Percentiles rank a stretch among this genome's conserved stretches.
Evolutionary conservation across 2,113 vertebrate genomes (phyloP).

Genomic region (Heterotis niloticus): DNA sequence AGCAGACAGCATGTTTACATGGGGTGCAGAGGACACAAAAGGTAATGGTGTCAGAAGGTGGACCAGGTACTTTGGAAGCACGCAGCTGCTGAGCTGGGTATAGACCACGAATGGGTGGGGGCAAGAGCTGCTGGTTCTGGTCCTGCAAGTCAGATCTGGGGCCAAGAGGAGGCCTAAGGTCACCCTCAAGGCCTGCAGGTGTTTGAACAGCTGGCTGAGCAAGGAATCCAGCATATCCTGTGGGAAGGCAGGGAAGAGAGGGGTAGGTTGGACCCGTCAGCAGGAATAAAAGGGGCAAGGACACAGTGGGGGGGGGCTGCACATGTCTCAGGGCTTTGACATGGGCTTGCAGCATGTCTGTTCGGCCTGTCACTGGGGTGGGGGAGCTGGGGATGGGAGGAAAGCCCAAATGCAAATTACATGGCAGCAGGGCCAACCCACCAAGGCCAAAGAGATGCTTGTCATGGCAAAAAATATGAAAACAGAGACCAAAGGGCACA

Average conservation of each 20-base stretch:
- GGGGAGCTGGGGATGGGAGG: conserved; percentile 19
- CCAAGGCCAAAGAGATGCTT: conserved; percentile 28
- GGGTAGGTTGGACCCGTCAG: conserved; percentile 24
- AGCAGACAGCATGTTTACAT: conserved; percentile 42
- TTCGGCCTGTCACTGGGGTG: conserved; percentile 15
- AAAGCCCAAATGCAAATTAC: conserved; percentile 31
- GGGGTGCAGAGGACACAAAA: conserved; percentile 52
- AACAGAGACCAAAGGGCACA: conserved; percentile 32
- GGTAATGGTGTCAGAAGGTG: conserved; percentile 57
- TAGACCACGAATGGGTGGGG: conserved; percentile 35
- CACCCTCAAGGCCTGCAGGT: conserved; percentile 59
- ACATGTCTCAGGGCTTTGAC: conserved; percentile 34
- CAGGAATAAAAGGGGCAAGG: conserved; percentile 19
- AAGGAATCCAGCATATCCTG: conserved; percentile 54
- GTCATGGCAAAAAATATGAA: conserved; percentile 19
- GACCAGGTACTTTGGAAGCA: conserved; percentile 47
- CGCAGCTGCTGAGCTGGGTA: conserved; percentile 38
- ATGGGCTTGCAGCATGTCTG: conserved; percentile 28
- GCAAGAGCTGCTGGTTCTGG: conserved; percentile 33
- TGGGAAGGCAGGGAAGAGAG: conserved; percentile 16
- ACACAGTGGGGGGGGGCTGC: conserved; percentile 28
- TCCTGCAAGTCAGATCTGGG: conserved; percentile 40
- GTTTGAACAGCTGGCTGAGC: conserved; percentile 56
- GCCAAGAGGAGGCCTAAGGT: conserved; percentile 49
- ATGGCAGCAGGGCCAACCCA: conserved; percentile 1